Evolutionary conservation across 1,140 invertebrate genomes (phyloP), one percentile per base, ranked within the genome.

Genomic region (Cataglyphis hispanica): DNA sequence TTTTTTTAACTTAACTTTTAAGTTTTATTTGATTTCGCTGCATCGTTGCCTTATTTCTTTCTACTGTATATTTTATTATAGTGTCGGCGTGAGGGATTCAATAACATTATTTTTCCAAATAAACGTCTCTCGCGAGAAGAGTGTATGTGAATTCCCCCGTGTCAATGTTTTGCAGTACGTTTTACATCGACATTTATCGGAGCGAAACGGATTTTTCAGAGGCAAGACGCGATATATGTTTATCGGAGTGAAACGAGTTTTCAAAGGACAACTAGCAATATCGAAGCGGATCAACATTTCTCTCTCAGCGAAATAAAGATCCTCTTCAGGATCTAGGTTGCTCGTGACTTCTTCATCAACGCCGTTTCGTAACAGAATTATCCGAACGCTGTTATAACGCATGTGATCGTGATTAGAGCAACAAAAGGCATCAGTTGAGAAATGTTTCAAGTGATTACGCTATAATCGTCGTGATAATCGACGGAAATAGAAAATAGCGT

Each of bases 131-230:
- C 37, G 22, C 46, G 34, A 40, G 22, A 50, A 56, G 50, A 34
- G 19, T 22, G 10, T 25, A 25, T 25, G 16, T 22, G 53, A 43
- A 34, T 72, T n/a, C n/a, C 40, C 27, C 16, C 25, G 11, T 69
- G n/a, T 83, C 31, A 61, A 50, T n/a, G 37, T 74, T 60, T 60
- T n/a, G 25, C 19, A 74, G 43, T 16, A 7, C n/a, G 27, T 83
- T 74, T 74, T 60, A 74, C 37, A 74, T 61, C 25, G 53, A 60
- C 46, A 74, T 74, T 83, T 83, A 83, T 74, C 67, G 78, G 78
- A 83, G 56, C 78, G 67, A 83, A 60, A 83, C 78, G 13, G 46
- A 40, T 67, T 80, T 66, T 80, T 53, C 43, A 66, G 11, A 25
- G 61, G n/a, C 37, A 31, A 46, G 19, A 27, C 27, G 40, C 40